These are phyloP conservation scores for Enhydra lutris DNA, from an alignment of 2,113 vertebrate genomes.

Conservation along the genomic window DNA sequence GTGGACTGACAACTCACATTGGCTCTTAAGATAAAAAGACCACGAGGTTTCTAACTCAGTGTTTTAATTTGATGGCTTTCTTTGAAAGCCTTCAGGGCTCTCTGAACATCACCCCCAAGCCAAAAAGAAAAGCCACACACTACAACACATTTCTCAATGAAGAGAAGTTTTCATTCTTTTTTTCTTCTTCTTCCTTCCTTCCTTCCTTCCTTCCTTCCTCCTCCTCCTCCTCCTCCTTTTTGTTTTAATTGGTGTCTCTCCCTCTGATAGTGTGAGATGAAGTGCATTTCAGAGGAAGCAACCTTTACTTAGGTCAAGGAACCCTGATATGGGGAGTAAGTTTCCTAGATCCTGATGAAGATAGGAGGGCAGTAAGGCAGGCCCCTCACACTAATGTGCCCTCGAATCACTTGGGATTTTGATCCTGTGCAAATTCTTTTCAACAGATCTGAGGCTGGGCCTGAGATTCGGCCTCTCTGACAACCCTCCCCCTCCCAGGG, in stretches of 20 bases:
- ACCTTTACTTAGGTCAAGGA: neutral
- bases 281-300: neutral
- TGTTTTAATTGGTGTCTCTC: neutral
- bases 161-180: neutral
- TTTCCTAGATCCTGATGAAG: neutral
- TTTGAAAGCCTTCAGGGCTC: neutral
- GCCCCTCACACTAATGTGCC: neutral
- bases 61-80: constrained; percentile 5
- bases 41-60: neutral
- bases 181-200: neutral
- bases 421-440: neutral
- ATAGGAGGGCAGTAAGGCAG: neutral
- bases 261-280: neutral
- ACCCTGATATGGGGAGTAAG: neutral
- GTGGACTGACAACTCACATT: constrained; percentile 4
- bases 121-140: neutral
- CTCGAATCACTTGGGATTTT: neutral
- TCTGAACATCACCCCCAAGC: neutral
- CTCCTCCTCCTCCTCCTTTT: neutral
- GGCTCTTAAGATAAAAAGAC: neutral
- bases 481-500: neutral
- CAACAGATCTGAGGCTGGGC: neutral
- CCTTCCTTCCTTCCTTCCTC: too few species aligned
- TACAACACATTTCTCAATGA: neutral
- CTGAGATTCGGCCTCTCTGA: neutral